Base-by-base conservation (phyloP, 2,888 invertebrate genomes). In the Rhagophthalmus giganteus region DNA sequence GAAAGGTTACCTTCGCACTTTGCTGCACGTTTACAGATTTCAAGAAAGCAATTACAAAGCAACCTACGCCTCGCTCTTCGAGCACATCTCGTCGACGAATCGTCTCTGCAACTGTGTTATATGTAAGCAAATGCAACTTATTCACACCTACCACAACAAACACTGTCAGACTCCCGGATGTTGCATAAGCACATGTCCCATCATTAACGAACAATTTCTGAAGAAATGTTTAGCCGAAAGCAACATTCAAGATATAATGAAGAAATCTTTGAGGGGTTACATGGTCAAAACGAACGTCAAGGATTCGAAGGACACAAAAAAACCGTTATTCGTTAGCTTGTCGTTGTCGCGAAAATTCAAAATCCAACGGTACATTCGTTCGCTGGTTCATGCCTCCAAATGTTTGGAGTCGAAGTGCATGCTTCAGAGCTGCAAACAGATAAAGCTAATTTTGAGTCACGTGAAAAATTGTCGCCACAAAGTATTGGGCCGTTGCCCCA, bases 281-380 rank as follows among this genome's bases (percentile, higher is more conserved):
- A 14, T 13, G 4, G 6, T 12, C 2, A 25, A 24, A 2, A 15
- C 14, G 2, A 32, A 32, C 14, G 13, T 20, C 3, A 3, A 20
- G 1, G 11, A 6, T n/a, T 25, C 25, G 2, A 24, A 1, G 8
- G 25, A 32, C n/a, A 4, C 12, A 7, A 1, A 20, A 4, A 31
- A 31, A 11, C 10, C 39, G n/a, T 11, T 27, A 14, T 13, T 9
- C 14, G 15, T 32, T 9, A 32, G 9, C 3, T n/a, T 14, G 5
- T 7, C 13, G 9, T 16, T 34, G 10, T 11, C 26, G 15, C 30
- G 45, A 1, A 37, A 37, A 28, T 45, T 45, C 25, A 31, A 30
- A 0, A 30, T 37, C 25, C 37, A 35, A 10, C 45, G 45, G 24
- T 45, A 37, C 13, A 45, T 45, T 24, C 45, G 45, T 25, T 37